Conservation (phyloP, 2,888 invertebrate genomes). For the Embidobia sp. region DNA sequence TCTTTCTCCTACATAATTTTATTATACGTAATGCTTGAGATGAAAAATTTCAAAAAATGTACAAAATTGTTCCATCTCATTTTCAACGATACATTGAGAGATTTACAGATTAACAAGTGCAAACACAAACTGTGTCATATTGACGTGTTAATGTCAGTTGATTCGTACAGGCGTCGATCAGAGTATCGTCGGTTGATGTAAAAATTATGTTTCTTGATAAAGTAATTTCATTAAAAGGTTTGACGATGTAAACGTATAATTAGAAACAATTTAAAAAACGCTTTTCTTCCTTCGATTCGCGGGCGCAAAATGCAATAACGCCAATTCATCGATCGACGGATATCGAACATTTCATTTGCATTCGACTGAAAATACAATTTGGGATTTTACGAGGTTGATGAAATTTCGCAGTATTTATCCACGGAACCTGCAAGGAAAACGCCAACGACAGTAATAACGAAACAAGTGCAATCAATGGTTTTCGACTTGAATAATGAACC, state of each 20-base stretch:
- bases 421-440: background rate
- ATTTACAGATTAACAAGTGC: no score
- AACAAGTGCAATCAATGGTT: no score
- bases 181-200: background rate
- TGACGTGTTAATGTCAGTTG: no score
- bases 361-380: constrained; percentile 24
- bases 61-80: no score
- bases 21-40: no score
- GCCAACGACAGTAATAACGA: background rate
- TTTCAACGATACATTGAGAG: background rate
- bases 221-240: constrained; percentile 3
- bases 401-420: constrained; percentile 1
- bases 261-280: constrained; percentile 29
- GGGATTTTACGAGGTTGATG: background rate
- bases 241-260: background rate
- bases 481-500: no score
- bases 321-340: constrained; percentile 30
- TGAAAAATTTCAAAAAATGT: no score
- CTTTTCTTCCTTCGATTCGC: constrained; percentile 4
- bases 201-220: background rate
- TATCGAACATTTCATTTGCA: constrained; percentile 26
- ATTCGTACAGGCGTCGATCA: background rate
- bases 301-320: constrained; percentile 12
- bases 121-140: no score
- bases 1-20: no score